Conservation (phyloP, 2,113 vertebrate genomes). For the Chaetops frenatus region DNA sequence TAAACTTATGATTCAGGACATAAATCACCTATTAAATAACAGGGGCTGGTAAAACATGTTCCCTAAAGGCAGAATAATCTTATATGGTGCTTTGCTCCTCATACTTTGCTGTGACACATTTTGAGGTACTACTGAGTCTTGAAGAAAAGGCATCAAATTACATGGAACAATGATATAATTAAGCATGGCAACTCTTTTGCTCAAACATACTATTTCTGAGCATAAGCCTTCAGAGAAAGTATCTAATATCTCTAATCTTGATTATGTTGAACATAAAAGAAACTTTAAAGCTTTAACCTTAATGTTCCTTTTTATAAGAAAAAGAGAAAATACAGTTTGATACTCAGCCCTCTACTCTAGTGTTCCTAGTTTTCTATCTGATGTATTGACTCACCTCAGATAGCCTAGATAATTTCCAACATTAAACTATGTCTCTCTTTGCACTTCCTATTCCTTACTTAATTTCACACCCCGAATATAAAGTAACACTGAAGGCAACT, state of each 20-base stretch:
- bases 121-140: neutral
- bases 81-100: neutral
- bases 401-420: neutral
- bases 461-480: conserved; percentile 27
- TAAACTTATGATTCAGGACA: conserved; percentile 3
- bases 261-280: neutral
- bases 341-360: neutral
- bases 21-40: conserved; percentile 26
- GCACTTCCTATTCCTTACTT: neutral
- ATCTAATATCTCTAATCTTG: neutral
- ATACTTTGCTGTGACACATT: neutral
- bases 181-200: neutral
- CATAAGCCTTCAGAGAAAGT: neutral
- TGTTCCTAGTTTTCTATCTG: neutral
- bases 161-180: neutral
- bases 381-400: neutral
- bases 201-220: neutral
- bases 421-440: neutral
- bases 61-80: neutral
- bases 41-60: neutral
- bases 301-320: neutral
- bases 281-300: neutral
- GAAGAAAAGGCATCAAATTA: neutral
- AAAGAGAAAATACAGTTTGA: neutral
- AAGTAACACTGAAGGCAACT: conserved; percentile 40